Percentiles rank a stretch among this genome's conserved stretches.
Evolutionary conservation across 1,140 invertebrate species (phyloP).

Genomic region (Drosophila sucinea): DNA sequence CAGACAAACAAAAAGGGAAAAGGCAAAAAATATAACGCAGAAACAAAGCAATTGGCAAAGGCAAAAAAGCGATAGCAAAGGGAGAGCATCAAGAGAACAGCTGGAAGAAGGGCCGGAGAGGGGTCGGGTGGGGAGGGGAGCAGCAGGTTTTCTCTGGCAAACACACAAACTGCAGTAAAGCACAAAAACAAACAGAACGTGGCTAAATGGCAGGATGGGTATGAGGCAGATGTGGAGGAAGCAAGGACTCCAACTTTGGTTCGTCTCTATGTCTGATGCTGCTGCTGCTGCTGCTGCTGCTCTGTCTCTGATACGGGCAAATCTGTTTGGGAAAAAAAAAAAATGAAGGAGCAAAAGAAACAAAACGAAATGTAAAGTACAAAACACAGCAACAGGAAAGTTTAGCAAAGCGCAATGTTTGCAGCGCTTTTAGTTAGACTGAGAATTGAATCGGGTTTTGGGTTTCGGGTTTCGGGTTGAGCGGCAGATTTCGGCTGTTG

Average conservation of each 20-base stretch:
- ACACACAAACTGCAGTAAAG: slow-evolving; percentile 33
- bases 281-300: slow-evolving; percentile 30
- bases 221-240: slow-evolving; percentile 2
- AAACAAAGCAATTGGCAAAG: slow-evolving; percentile 29
- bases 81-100: not conserved
- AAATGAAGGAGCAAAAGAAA: slow-evolving; percentile 9
- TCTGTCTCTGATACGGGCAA: slow-evolving; percentile 58
- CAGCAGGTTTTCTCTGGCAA: slow-evolving; percentile 6
- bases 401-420: slow-evolving; percentile 42
- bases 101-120: not conserved
- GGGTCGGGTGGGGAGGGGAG: slow-evolving; percentile 13
- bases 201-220: slow-evolving; percentile 65
- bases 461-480: slow-evolving; percentile 10
- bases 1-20: not conserved
- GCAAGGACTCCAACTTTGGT: slow-evolving; percentile 39
- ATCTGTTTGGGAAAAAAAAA: slow-evolving; percentile 60
- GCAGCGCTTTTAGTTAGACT: slow-evolving; percentile 23
- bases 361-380: slow-evolving; percentile 27
- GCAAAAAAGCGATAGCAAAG: slow-evolving; percentile 1
- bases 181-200: slow-evolving; percentile 71
- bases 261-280: not conserved
- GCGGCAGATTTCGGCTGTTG: slow-evolving; percentile 1
- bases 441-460: slow-evolving; percentile 27
- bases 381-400: slow-evolving; percentile 37
- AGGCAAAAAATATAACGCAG: slow-evolving; percentile 7